Base-by-base conservation (phyloP, 1,140 invertebrate genomes). In the Eupristina koningsbergeri region DNA sequence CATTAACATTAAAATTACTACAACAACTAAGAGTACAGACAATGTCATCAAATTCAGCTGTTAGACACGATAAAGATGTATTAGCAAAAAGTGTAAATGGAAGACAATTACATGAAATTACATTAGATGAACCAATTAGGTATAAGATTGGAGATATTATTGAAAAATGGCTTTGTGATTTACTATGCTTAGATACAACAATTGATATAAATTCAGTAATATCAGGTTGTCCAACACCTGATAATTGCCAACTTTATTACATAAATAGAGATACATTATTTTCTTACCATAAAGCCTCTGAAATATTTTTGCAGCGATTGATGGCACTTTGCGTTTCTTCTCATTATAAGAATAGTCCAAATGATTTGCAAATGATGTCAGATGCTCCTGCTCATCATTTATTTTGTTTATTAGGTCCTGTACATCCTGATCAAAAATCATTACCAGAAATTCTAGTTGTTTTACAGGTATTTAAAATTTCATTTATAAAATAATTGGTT, bases 341-440 rank as follows among this genome's bases (percentile, higher is more conserved):
- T 22, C 99, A 99, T 94, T 99, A 99, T 90, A 99, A 99, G 95
- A 99, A 99, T 92, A 98, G 96, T 81, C 99, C 99, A 1, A 99
- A 99, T 94, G 99, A 99, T 93, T 93, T 99, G 17, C 98, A 99
- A 94, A 96, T 99, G 95, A 95, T 99, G 93, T 98, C 98, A 19
- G 99, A 99, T 94, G 98, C 99, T 17, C 99, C 99, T 0, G 98
- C 98, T 8, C 99, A 99, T 93, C 97, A 99, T 92, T 91, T 99
- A 31, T 99, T 99, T 93, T 98, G 98, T 89, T 92, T 99, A 26
- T 93, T 99, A 74, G 97, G 97, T 0, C 98, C 98, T 0, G 94
- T 97, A 2, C 94, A 96, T 86, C 93, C 94, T 9, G 94, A 95
- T 47, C 93, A 94, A 83, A 96, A 96, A 85, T 89, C 93, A 63